Percentiles rank a stretch among this genome's conserved stretches.
These are phyloP conservation scores for Microcebus lehilahytsara DNA, from an alignment of 2,113 vertebrate genomes.

Conservation along the genomic window DNA sequence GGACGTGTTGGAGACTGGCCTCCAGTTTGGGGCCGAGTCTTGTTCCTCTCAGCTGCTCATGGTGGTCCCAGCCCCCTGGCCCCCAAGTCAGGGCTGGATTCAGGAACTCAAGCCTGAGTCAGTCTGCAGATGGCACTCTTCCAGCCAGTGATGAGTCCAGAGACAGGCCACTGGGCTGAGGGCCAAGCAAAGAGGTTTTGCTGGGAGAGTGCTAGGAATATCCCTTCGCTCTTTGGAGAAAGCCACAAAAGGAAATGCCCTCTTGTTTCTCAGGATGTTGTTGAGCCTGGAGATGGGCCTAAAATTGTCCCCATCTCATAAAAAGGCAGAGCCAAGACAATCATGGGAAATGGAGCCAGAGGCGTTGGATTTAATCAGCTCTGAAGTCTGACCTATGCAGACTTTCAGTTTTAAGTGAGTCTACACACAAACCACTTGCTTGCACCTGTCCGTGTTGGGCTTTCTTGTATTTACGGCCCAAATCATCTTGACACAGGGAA, in stretches of 20 bases:
- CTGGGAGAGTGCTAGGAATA: too few species aligned
- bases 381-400: background rate
- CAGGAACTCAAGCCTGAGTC: background rate
- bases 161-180: background rate
- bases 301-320: too few species aligned
- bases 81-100: background rate
- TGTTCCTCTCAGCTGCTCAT: background rate
- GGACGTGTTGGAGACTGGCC: background rate
- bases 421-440: background rate
- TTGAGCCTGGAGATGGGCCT: background rate
- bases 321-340: background rate
- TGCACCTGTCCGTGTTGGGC: background rate
- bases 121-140: background rate
- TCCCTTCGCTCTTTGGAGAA: background rate
- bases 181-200: background rate
- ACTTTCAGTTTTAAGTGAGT: background rate
- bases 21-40: background rate
- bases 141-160: background rate
- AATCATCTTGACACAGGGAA: background rate
- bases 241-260: background rate
- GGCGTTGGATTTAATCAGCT: background rate
- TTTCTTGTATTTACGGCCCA: background rate
- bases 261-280: background rate
- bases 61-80: too few species aligned
- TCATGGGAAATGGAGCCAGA: background rate